These are phyloP conservation scores for Drosophila ogumai DNA, from an alignment of 1,140 invertebrate genomes.

Conservation along the genomic window DNA sequence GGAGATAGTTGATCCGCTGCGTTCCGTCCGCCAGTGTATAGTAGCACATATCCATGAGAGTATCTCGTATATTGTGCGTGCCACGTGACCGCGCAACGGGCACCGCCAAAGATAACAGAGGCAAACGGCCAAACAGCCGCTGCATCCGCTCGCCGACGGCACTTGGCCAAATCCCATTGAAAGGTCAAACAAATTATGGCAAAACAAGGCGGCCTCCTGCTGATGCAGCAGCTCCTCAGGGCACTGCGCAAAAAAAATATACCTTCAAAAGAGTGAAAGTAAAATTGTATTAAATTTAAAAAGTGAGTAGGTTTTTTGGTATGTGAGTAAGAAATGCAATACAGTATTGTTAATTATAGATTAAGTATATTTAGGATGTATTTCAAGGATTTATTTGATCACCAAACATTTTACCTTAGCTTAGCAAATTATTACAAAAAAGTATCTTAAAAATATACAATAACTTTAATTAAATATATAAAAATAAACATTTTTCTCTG, in stretches of 20 bases:
- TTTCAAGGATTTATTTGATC: no score
- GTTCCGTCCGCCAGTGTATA: background rate
- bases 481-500: background rate
- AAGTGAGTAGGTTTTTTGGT: no score
- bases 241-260: background rate
- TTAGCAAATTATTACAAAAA: no score
- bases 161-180: conserved; percentile 66
- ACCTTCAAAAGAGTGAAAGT: no score
- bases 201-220: conserved; percentile 36
- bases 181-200: conserved; percentile 78
- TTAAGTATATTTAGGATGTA: no score
- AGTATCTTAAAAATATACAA: background rate
- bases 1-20: conserved; percentile 36
- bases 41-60: background rate
- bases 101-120: conserved; percentile 68
- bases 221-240: conserved; percentile 14
- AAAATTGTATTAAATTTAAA: background rate
- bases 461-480: background rate
- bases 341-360: background rate
- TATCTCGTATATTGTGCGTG: conserved; percentile 33
- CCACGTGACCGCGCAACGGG: conserved; percentile 50
- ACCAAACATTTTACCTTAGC: no score
- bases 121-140: conserved; percentile 39
- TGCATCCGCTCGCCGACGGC: conserved; percentile 33
- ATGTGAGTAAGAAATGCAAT: background rate